phyloP scores from a whole-genome alignment of 2,113 vertebrate species.

The Centropus bengalensis region DNA sequence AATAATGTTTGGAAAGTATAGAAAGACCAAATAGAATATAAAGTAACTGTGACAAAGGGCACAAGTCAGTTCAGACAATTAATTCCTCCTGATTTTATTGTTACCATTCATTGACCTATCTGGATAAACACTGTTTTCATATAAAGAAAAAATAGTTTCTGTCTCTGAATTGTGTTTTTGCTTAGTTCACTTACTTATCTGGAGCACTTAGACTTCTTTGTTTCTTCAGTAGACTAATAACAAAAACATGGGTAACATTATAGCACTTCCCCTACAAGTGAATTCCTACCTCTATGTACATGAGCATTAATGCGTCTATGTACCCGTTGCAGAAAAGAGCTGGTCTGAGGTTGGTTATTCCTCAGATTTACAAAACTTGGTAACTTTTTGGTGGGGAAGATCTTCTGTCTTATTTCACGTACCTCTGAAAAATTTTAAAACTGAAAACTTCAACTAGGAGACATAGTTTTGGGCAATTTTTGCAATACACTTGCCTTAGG shows the following conservation, averaged over 20 bases:
- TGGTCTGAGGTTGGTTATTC: background rate
- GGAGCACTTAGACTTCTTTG: background rate
- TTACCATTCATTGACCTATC: background rate
- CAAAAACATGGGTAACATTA: background rate
- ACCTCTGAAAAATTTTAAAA: background rate
- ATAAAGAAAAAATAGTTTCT: background rate
- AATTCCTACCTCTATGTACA: background rate
- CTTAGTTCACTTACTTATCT: background rate
- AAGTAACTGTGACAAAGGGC: background rate
- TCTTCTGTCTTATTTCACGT: background rate
- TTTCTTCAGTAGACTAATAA: background rate
- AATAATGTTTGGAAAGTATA: background rate
- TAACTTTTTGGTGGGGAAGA: background rate
- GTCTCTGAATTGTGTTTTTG: background rate
- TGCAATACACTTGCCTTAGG: background rate
- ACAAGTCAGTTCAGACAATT: background rate
- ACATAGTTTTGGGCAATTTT: background rate
- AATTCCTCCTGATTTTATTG: background rate
- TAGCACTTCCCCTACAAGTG: background rate
- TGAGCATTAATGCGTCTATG: background rate
- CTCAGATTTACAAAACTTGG: background rate
- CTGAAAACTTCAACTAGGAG: background rate
- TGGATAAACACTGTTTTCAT: background rate
- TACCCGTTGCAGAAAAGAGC: background rate
- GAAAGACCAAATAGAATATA: background rate